Percentiles rank a stretch among this genome's conserved stretches.
Evolutionary conservation across 1,140 invertebrate genomes (phyloP).

Genomic region (Littorina saxatilis): DNA sequence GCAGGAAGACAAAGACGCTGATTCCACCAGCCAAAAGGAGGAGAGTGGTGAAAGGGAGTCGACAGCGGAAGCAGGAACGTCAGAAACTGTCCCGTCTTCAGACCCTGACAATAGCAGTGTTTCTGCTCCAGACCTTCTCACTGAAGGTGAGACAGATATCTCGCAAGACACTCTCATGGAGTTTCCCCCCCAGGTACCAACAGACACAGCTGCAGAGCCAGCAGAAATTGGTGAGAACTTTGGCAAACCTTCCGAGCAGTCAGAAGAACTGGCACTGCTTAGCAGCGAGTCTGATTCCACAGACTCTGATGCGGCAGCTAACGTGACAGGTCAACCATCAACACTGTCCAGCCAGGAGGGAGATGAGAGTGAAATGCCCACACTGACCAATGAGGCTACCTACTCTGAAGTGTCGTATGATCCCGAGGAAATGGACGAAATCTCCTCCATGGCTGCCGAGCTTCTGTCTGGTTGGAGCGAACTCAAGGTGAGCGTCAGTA

Average conservation of each 20-base stretch:
- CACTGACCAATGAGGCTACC: neutral
- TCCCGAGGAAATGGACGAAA: slow-evolving; percentile 37
- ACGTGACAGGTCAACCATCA: slow-evolving; percentile 1
- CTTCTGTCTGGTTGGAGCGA: slow-evolving; percentile 86
- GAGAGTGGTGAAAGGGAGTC: slow-evolving; percentile 3
- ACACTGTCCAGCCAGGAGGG: slow-evolving; percentile 21
- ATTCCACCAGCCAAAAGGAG: slow-evolving; percentile 38
- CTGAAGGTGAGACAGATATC: neutral
- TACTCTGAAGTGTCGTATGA: neutral
- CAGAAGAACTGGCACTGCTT: neutral
- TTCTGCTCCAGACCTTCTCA: neutral
- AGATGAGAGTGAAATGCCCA: neutral
- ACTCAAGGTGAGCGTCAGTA: slow-evolving; percentile 79
- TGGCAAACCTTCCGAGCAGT: neutral
- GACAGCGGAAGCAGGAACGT: slow-evolving; percentile 10
- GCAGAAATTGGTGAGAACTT: too few relatives aligned
- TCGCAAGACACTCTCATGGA: neutral
- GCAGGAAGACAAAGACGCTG: slow-evolving; percentile 25
- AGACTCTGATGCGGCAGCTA: neutral
- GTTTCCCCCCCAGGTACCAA: neutral
- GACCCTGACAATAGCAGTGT: neutral
- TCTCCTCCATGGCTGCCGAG: slow-evolving; percentile 78
- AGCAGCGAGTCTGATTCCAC: slow-evolving; percentile 13
- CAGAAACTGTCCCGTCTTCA: neutral
- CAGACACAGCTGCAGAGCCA: too few relatives aligned